phyloP scores from a whole-genome alignment of 2,888 invertebrate genomes.

The Halictus quadricinctus region DNA sequence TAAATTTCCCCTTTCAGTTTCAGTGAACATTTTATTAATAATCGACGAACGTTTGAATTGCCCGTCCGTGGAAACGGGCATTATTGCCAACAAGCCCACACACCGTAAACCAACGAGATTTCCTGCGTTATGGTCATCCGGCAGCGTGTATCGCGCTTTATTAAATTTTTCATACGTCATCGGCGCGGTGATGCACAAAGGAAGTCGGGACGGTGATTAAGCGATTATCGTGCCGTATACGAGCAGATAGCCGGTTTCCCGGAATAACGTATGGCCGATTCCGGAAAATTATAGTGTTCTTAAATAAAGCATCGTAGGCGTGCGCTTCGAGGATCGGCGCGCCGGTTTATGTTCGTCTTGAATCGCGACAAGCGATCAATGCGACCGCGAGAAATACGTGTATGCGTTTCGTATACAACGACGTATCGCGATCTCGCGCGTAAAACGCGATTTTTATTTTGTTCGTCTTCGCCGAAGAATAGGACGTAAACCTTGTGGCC shows the following conservation, averaged over 20 bases:
- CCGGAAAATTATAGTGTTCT: conserved; percentile 32
- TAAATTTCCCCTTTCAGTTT: neutral
- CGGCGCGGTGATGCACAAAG: neutral
- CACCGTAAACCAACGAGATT: conserved; percentile 15
- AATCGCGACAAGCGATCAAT: conserved; percentile 38
- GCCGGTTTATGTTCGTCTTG: conserved; percentile 41
- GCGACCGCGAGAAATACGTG: conserved; percentile 11
- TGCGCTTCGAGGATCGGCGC: conserved; percentile 12
- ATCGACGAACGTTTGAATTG: neutral
- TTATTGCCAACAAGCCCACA: neutral
- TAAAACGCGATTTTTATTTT: conserved; percentile 27
- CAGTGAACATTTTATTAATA: neutral
- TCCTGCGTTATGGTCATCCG: neutral
- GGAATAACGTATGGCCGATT: conserved; percentile 26
- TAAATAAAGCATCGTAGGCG: conserved; percentile 51
- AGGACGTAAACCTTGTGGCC: neutral
- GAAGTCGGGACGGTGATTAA: conserved; percentile 39
- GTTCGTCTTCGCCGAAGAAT: conserved; percentile 4
- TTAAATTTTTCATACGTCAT: conserved; percentile 18
- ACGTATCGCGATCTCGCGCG: neutral
- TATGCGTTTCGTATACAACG: neutral
- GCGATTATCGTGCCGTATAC: conserved; percentile 44
- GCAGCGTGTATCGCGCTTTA: neutral
- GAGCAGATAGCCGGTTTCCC: conserved; percentile 7
- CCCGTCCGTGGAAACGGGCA: neutral